Evolutionary conservation across 2,797 vertebrate species (phyloP).

Genomic region (Odontamblyopus rebecca): DNA sequence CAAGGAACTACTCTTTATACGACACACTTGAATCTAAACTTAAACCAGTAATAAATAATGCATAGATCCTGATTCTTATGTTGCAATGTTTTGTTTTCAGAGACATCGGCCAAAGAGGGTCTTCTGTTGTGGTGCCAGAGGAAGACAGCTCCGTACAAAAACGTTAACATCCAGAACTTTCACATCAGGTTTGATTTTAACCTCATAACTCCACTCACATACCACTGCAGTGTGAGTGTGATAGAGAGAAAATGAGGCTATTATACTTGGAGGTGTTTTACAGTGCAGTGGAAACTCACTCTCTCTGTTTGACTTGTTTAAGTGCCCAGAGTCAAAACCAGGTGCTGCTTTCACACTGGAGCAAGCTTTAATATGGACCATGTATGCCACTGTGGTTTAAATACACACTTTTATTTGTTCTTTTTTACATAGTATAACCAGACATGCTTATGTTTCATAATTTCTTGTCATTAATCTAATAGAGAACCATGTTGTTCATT

Average conservation of each 20-base stretch:
- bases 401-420: background rate
- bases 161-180: conserved; percentile 99
- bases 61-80: background rate
- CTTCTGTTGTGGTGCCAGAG: conserved; percentile 97
- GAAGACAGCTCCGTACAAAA: conserved; percentile 98
- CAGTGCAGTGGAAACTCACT: conserved; percentile 8
- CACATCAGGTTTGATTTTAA: conserved; percentile 87
- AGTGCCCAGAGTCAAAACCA: conserved; percentile 6
- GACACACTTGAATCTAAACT: background rate
- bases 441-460: background rate
- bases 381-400: background rate
- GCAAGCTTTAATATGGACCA: background rate
- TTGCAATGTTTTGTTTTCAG: conserved; percentile 63
- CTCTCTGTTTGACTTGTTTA: conserved; percentile 7
- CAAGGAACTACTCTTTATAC: background rate
- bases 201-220: background rate
- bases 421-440: background rate
- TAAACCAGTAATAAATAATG: background rate
- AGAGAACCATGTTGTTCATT: background rate
- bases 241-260: background rate
- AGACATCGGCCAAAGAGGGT: conserved; percentile 97
- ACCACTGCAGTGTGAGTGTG: background rate
- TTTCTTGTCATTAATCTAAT: background rate
- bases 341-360: conserved; percentile 12
- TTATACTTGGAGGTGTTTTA: background rate